A percentile compares a stretch with the other conserved stretches of the same genome.
phyloP scores from a whole-genome alignment of 1,140 invertebrate species.

The Drosophila serrata region DNA sequence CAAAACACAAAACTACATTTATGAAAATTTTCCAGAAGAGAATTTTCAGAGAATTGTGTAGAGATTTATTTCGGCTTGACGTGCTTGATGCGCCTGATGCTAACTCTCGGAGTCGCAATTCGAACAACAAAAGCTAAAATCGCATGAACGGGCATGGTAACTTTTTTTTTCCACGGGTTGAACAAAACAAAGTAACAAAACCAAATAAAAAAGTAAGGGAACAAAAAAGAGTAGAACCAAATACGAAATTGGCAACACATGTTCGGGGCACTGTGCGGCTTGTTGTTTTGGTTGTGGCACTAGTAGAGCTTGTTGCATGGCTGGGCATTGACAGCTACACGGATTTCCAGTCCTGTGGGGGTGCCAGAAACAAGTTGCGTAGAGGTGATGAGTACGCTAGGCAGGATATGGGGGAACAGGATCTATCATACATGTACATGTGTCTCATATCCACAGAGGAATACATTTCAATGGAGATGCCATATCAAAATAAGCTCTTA shows the following conservation, averaged over 20 bases:
- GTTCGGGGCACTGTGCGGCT: slow-evolving; percentile 56
- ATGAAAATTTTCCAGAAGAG: neutral
- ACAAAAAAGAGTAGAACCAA: slow-evolving; percentile 24
- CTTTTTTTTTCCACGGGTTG: slow-evolving; percentile 36
- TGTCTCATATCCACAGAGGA: slow-evolving; percentile 4
- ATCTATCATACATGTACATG: neutral
- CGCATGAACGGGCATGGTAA: slow-evolving; percentile 44
- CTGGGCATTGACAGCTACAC: slow-evolving; percentile 67
- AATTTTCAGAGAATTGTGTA: neutral
- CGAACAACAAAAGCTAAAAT: slow-evolving; percentile 49
- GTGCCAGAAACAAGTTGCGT: slow-evolving; percentile 41
- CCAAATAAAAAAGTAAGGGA: slow-evolving; percentile 6
- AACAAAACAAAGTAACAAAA: slow-evolving; percentile 15
- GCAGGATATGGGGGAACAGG: slow-evolving; percentile 1
- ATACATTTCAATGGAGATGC: neutral
- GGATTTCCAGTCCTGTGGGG: slow-evolving; percentile 41
- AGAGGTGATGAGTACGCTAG: slow-evolving; percentile 15
- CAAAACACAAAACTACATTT: slow-evolving; percentile 5
- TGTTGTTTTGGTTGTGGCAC: slow-evolving; percentile 60
- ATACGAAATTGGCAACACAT: slow-evolving; percentile 65
- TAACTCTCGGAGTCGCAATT: slow-evolving; percentile 14
- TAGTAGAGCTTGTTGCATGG: slow-evolving; percentile 63
- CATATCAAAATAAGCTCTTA: neutral
- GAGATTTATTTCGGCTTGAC: slow-evolving; percentile 36
- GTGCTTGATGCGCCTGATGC: slow-evolving; percentile 40